Evolutionary conservation across 2,113 vertebrate species (phyloP).

Genomic region (Rousettus leschenaultii): DNA sequence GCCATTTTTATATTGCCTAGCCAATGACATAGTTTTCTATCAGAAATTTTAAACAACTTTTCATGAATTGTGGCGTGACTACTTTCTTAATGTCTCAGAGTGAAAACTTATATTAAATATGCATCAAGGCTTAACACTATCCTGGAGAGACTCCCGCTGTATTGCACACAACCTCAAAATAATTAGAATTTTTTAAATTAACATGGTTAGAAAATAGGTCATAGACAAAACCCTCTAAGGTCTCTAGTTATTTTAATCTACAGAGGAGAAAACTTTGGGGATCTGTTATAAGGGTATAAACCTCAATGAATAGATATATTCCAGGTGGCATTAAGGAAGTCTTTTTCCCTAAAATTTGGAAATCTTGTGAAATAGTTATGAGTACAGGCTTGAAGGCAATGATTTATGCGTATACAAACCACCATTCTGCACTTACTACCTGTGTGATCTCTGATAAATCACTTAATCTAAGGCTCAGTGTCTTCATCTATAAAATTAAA

Average conservation of each 20-base stretch:
- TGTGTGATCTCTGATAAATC: neutral
- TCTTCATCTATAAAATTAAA: conserved; percentile 29
- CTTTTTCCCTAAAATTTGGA: conserved; percentile 1
- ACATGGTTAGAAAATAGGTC: neutral
- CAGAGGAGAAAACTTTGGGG: neutral
- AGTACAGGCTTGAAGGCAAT: neutral
- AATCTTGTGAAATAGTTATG: neutral
- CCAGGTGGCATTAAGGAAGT: neutral
- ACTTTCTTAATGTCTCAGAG: conserved; percentile 9
- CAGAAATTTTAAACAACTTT: neutral
- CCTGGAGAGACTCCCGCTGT: neutral
- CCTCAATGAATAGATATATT: neutral
- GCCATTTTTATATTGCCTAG: neutral
- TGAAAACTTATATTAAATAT: neutral
- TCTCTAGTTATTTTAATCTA: conserved; percentile 28
- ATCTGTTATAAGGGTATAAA: neutral
- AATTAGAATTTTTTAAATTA: neutral
- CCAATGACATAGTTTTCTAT: neutral
- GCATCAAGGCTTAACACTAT: neutral
- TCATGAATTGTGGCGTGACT: neutral
- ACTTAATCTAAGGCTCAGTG: neutral
- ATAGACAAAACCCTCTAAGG: conserved; percentile 12
- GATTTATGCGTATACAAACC: neutral
- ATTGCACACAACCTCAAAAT: neutral
- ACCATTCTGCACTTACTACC: neutral